These are phyloP conservation scores for Eristalis tenax DNA, from an alignment of 2,888 invertebrate species.

Conservation along the genomic window DNA sequence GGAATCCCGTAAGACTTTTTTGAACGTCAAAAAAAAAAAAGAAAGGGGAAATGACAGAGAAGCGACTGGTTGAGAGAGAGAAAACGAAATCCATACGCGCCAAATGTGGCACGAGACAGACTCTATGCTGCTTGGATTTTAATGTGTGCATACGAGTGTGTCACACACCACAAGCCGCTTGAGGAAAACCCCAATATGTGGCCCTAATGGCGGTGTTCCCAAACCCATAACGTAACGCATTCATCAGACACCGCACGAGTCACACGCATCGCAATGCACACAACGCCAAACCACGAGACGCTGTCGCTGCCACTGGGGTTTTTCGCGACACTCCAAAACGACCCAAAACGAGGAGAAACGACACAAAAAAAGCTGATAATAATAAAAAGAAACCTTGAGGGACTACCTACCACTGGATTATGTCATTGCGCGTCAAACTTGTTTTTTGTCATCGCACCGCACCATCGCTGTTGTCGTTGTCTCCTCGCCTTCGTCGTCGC, in stretches of 20 bases:
- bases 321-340: slow-evolving; percentile 50
- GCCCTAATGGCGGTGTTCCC: slow-evolving; percentile 28
- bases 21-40: slow-evolving; percentile 31
- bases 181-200: neutral
- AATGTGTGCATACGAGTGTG: neutral
- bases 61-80: neutral
- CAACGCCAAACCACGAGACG: slow-evolving; percentile 1
- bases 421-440: slow-evolving; percentile 55
- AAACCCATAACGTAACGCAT: slow-evolving; percentile 39
- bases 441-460: slow-evolving; percentile 21
- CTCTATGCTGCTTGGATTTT: neutral
- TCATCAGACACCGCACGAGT: slow-evolving; percentile 3
- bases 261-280: slow-evolving; percentile 42
- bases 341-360: neutral
- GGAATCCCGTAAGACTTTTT: slow-evolving; percentile 52
- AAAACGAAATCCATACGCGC: neutral
- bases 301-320: slow-evolving; percentile 45
- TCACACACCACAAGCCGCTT: neutral
- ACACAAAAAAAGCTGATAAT: neutral
- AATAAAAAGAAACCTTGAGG: slow-evolving; percentile 64
- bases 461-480: neutral
- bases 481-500: slow-evolving; percentile 3
- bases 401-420: slow-evolving; percentile 66
- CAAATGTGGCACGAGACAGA: neutral
- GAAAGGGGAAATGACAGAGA: slow-evolving; percentile 28